Conservation (phyloP, 1,140 invertebrate genomes). For the Drosophila navojoa region DNA sequence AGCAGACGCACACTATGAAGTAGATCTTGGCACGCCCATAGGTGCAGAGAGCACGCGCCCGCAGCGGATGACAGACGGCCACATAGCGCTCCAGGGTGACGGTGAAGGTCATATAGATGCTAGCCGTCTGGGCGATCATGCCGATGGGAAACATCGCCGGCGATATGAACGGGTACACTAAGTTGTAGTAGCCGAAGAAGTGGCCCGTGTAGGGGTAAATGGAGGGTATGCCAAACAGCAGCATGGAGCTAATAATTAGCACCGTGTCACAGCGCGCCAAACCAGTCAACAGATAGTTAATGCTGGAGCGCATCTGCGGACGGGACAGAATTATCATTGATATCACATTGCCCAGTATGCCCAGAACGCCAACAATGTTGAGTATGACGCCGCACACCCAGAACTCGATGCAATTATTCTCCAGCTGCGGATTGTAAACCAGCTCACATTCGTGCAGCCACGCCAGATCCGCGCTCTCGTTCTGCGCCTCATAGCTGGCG, state of each 20-base stretch:
- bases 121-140: conserved; percentile 95
- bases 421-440: conserved; percentile 61
- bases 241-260: conserved; percentile 92
- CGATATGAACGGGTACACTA: conserved; percentile 92
- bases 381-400: conserved; percentile 93
- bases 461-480: conserved; percentile 31
- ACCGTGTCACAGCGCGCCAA: conserved; percentile 95
- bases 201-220: conserved; percentile 91
- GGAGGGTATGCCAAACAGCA: conserved; percentile 93
- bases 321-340: conserved; percentile 95
- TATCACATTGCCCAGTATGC: conserved; percentile 94
- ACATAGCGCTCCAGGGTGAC: conserved; percentile 98
- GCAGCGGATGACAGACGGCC: conserved; percentile 96
- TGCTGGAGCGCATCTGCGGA: conserved; percentile 96
- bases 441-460: conserved; percentile 67
- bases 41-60: conserved; percentile 94
- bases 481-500: conserved; percentile 13
- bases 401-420: conserved; percentile 87
- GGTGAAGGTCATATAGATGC: conserved; percentile 96
- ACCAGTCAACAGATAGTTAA: conserved; percentile 96
- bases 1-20: conserved; percentile 91
- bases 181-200: conserved; percentile 91
- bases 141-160: conserved; percentile 94
- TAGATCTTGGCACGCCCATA: conserved; percentile 94
- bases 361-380: conserved; percentile 92